These are phyloP conservation scores for Stratiomys singularior DNA, from an alignment of 2,888 invertebrate genomes.

Conservation along the genomic window DNA sequence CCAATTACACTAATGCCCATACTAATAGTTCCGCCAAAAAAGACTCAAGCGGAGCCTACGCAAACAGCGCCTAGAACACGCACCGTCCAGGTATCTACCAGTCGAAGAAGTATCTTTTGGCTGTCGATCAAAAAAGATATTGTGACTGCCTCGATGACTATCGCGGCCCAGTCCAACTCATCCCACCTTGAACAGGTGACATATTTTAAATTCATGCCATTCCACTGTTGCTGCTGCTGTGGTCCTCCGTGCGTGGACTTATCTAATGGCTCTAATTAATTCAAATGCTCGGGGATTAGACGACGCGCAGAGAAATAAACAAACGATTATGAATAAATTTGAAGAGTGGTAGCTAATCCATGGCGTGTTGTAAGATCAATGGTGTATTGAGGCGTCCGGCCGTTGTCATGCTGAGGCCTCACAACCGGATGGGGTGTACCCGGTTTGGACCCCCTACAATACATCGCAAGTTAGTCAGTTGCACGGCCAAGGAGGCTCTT, in stretches of 20 bases:
- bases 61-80: not conserved
- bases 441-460: constrained; percentile 11
- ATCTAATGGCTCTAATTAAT: constrained; percentile 45
- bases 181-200: constrained; percentile 3
- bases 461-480: not conserved
- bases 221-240: constrained; percentile 1
- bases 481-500: not conserved
- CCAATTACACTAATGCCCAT: constrained; percentile 25
- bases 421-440: not conserved
- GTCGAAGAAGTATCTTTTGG: constrained; percentile 13
- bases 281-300: constrained; percentile 45
- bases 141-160: constrained; percentile 19
- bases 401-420: not conserved
- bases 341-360: constrained; percentile 35
- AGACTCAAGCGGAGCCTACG: not conserved
- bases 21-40: constrained; percentile 21
- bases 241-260: not conserved
- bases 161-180: not conserved
- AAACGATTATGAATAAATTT: constrained; percentile 46
- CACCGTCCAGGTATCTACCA: not conserved
- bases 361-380: constrained; percentile 19
- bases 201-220: constrained; percentile 41
- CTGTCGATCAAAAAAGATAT: constrained; percentile 12
- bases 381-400: constrained; percentile 11
- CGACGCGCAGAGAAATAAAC: constrained; percentile 38